Base-by-base conservation (phyloP, 2,113 vertebrate species). In the Carettochelys insculpta region DNA sequence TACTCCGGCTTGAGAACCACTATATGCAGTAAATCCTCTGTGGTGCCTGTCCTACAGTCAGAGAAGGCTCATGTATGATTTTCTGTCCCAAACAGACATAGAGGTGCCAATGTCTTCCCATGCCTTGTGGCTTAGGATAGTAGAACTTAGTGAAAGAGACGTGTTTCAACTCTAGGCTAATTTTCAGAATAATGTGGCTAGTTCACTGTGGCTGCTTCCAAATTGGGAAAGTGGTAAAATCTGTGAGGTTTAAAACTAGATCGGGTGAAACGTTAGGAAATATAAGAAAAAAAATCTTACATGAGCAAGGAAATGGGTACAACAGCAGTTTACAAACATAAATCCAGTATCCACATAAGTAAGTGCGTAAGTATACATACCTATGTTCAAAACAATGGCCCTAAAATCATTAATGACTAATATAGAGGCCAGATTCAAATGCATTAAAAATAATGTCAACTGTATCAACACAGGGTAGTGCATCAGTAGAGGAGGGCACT, bases 31-130 rank as follows among this genome's bases (percentile, higher is more conserved):
- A 77, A 38, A 11, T 68, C 3, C 82, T 65, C 34, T 88, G 45
- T 43, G 4, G 2, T 29, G 90, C 68, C 25, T 54, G 1, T n/a
- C 29, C 0, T 0, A 8, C 71, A 56, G 1, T 5, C 12, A 83
- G 87, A 90, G 5, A 43, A 8, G 13, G 65, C 54, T 58, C 43
- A 3, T 12, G n/a, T n/a, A n/a, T n/a, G n/a, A n/a, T 34, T 92
- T 88, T 41, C 61, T 75, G 11, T 3, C 3, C 31, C 48, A 43
- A 68, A 90, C 31, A 5, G 50, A 53, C 68, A 93, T 6, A 52
- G 45, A 92, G 54, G 2, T 2, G 27, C 14, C 47, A 53, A n/a
- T 1, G 7, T 53, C 47, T 73, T 84, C 25, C 82, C 82, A 53
- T 8, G 12, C 54, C 52, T 56, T 10, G 5, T 5, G 13, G 34